A percentile compares a stretch with the other conserved stretches of the same genome.
These are phyloP conservation scores for Ardeotis arabs DNA, from an alignment of 2,113 vertebrate genomes.

Conservation along the genomic window DNA sequence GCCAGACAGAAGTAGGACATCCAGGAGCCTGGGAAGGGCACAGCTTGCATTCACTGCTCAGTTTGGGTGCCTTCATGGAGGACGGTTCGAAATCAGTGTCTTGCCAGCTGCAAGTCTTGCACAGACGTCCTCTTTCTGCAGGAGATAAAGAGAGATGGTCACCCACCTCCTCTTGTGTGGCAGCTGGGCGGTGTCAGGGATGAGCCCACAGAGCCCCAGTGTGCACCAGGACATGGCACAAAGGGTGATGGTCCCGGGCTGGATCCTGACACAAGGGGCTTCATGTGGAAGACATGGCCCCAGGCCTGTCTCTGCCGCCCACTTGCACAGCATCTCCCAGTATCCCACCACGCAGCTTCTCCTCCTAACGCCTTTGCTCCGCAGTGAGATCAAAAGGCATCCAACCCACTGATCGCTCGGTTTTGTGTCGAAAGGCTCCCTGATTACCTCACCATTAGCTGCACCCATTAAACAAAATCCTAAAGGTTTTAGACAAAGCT, in stretches of 20 bases:
- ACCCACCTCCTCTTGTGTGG: not conserved
- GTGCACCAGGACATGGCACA: not conserved
- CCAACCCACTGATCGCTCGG: slow-evolving; percentile 40
- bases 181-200: not conserved
- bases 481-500: slow-evolving; percentile 66
- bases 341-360: not conserved
- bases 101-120: not conserved
- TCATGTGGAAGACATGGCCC: not conserved
- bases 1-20: not conserved
- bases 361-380: not conserved
- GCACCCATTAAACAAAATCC: slow-evolving; percentile 66
- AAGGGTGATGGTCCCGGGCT: not conserved
- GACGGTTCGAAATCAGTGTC: rapidly evolving
- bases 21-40: not conserved
- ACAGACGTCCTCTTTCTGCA: not conserved
- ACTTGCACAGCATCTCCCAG: not conserved
- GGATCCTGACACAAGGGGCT: not conserved
- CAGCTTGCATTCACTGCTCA: not conserved
- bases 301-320: not conserved
- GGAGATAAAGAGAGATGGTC: not conserved
- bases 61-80: not conserved
- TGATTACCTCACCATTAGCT: slow-evolving; percentile 66
- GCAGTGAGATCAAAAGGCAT: slow-evolving; percentile 50
- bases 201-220: not conserved
- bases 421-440: slow-evolving; percentile 50